phyloP scores from a whole-genome alignment of 2,797 vertebrate genomes.

The Sebastes hopkinsi region DNA sequence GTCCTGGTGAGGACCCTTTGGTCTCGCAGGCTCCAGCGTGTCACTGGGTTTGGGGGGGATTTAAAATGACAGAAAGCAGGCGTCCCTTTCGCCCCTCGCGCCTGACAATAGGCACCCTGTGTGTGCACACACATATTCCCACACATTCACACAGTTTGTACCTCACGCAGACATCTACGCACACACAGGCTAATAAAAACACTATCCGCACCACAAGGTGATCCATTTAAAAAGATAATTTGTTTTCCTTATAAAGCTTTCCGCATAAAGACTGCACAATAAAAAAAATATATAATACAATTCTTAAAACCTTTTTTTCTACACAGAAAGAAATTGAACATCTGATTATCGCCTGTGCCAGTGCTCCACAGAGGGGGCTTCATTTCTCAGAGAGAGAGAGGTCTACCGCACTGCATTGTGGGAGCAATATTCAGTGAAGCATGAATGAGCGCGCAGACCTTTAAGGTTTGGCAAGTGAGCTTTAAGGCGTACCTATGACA shows the following conservation, averaged over 20 bases:
- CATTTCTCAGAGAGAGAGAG: constrained; percentile 54
- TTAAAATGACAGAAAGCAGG: constrained; percentile 70
- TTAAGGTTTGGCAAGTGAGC: constrained; percentile 79
- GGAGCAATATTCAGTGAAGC: constrained; percentile 67
- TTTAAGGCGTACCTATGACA: constrained; percentile 81
- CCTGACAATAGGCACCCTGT: constrained; percentile 73
- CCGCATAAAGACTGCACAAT: constrained; percentile 86
- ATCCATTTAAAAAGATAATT: constrained; percentile 86
- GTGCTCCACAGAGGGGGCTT: constrained; percentile 78
- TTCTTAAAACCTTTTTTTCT: constrained; percentile 84
- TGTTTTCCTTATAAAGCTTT: constrained; percentile 87
- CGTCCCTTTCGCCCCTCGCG: constrained; percentile 57
- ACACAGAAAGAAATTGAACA: constrained; percentile 85
- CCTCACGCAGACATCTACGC: constrained; percentile 61
- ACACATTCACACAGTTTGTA: constrained; percentile 44
- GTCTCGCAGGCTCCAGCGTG: constrained; percentile 71
- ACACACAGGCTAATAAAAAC: constrained; percentile 82
- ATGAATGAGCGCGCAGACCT: constrained; percentile 66
- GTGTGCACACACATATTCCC: constrained; percentile 54
- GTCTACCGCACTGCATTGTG: constrained; percentile 65
- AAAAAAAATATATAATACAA: constrained; percentile 89
- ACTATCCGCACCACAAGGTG: constrained; percentile 79
- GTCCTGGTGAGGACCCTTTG: constrained; percentile 73
- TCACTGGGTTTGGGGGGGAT: constrained; percentile 23
- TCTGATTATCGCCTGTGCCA: constrained; percentile 84